Conservation (phyloP, 1,140 invertebrate species). For the Meloidogyne hapla region DNA sequence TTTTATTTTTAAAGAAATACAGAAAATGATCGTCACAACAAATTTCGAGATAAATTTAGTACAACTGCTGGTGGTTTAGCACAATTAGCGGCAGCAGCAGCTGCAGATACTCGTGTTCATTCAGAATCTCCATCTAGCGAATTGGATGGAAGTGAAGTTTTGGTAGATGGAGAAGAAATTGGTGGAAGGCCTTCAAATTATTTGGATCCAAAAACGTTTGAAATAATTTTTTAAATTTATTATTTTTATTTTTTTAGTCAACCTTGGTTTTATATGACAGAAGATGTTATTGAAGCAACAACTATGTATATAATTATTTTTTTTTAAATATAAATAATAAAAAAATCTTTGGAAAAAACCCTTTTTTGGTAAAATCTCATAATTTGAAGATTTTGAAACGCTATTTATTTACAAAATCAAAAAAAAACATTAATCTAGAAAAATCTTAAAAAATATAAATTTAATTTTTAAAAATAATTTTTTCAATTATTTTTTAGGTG, state of each 20-base stretch:
- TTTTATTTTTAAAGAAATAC: constrained; percentile 80
- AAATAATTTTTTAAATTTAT: constrained; percentile 8
- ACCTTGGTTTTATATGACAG: constrained; percentile 75
- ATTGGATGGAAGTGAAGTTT: constrained; percentile 45
- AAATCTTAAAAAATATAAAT: too few relatives aligned
- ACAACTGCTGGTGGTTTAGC: constrained; percentile 65
- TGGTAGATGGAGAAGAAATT: constrained; percentile 23
- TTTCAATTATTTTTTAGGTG: constrained; percentile 67
- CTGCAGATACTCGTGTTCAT: constrained; percentile 38
- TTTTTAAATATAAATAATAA: too few relatives aligned
- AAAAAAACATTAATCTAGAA: too few relatives aligned
- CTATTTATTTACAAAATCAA: too few relatives aligned
- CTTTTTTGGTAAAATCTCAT: too few relatives aligned
- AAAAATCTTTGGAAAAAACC: too few relatives aligned
- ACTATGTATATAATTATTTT: constrained; percentile 72
- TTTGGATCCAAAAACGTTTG: constrained; percentile 53
- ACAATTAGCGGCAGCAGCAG: constrained; percentile 51
- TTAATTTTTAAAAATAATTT: too few relatives aligned
- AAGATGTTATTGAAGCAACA: constrained; percentile 90
- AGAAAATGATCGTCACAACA: constrained; percentile 72
- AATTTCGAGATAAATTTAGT: constrained; percentile 73
- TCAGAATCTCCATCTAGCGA: constrained; percentile 39
- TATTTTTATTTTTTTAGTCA: constrained; percentile 69
- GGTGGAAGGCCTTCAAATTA: constrained; percentile 1
- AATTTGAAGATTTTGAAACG: too few relatives aligned